Percentiles rank a stretch among this genome's conserved stretches.
Evolutionary conservation across 2,113 vertebrate species (phyloP).

Genomic region (Hemicordylus capensis): DNA sequence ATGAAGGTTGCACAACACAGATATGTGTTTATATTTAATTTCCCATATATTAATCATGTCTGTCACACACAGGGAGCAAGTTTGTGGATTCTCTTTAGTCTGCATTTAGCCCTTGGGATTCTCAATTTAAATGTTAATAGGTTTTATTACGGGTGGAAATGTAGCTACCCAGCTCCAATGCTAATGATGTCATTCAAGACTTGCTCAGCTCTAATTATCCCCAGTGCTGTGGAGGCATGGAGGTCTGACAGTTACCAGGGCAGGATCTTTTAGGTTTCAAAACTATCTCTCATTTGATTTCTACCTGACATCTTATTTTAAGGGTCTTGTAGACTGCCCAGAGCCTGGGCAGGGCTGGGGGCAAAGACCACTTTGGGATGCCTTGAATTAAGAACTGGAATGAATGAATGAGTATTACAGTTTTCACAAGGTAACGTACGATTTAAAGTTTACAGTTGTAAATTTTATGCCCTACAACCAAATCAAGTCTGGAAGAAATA

Average conservation of each 20-base stretch:
- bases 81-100: background rate
- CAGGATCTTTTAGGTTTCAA: conserved; percentile 34
- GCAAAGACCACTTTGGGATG: background rate
- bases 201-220: background rate
- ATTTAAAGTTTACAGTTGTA: too few relatives aligned
- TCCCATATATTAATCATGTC: background rate
- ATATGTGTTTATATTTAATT: background rate
- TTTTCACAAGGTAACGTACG: too few relatives aligned
- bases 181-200: background rate
- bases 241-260: background rate
- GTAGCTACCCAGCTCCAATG: background rate
- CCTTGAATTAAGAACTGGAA: background rate
- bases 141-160: background rate
- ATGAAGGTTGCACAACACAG: background rate
- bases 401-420: too few relatives aligned
- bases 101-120: background rate
- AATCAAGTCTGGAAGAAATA: background rate
- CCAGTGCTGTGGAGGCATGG: background rate
- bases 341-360: too few relatives aligned
- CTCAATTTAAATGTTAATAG: background rate
- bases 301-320: background rate
- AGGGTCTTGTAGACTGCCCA: background rate
- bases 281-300: background rate
- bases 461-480: background rate
- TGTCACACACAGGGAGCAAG: background rate